A percentile compares a stretch with the other conserved stretches of the same genome.
Conservation (phyloP, 2,888 invertebrate species). For the Nephrotoma guestfalica region DNA sequence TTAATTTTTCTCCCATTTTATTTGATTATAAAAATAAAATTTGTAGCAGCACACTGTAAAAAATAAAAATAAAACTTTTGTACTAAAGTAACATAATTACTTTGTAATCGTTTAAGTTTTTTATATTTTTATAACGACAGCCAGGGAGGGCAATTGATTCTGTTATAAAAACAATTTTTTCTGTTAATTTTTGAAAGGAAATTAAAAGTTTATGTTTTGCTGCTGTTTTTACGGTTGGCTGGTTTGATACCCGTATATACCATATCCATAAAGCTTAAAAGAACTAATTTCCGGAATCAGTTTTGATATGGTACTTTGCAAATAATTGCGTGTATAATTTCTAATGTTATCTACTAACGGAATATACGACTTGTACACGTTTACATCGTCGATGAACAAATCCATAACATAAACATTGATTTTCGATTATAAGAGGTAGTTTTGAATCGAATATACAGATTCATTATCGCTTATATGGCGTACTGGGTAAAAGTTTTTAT, state of each 20-base stretch:
- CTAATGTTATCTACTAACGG: neutral
- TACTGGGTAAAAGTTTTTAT: neutral
- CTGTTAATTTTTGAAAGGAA: neutral
- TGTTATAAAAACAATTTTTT: neutral
- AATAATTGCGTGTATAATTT: neutral
- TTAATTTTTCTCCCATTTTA: neutral
- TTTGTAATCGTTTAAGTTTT: neutral
- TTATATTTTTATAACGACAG: neutral
- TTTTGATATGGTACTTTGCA: neutral
- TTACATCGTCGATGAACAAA: neutral
- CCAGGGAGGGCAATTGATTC: neutral
- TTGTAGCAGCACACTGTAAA: neutral
- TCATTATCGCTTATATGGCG: neutral
- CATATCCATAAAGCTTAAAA: neutral
- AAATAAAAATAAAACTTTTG: neutral
- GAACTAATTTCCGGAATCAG: neutral
- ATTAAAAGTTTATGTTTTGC: neutral
- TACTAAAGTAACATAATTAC: neutral
- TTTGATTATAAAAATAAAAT: neutral
- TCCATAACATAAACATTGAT: neutral
- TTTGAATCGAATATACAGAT: neutral
- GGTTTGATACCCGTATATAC: neutral
- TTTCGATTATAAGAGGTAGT: neutral
- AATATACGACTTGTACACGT: neutral
- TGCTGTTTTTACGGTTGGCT: neutral